Conservation (phyloP, 2,113 vertebrate genomes). For the Chrysochloris asiatica region DNA sequence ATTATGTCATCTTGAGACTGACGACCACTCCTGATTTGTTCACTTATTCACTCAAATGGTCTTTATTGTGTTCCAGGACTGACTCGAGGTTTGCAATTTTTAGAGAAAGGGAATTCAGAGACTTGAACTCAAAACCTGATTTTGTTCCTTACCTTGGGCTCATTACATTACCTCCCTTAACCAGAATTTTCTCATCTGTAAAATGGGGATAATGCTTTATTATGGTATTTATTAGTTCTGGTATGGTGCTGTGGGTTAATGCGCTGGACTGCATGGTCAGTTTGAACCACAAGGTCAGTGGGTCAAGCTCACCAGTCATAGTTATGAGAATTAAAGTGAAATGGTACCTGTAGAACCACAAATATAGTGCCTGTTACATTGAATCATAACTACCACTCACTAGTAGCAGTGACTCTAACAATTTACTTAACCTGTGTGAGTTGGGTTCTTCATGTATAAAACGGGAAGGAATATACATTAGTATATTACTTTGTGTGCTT, state of each 20-base stretch:
- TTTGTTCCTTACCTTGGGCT: background rate
- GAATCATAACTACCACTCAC: background rate
- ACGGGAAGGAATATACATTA: background rate
- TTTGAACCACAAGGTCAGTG: no score
- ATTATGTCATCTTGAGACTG: constrained; percentile 43
- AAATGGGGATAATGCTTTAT: background rate
- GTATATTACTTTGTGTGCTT: background rate
- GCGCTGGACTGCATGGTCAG: no score
- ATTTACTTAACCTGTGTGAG: background rate
- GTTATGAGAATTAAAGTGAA: background rate
- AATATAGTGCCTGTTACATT: background rate
- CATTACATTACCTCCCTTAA: background rate
- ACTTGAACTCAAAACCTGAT: background rate
- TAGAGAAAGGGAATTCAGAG: constrained; percentile 30
- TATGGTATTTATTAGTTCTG: no score
- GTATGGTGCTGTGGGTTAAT: no score
- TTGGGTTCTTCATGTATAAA: background rate
- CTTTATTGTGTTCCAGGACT: background rate
- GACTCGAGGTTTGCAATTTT: background rate
- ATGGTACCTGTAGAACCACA: background rate
- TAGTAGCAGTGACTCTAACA: background rate
- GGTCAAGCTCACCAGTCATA: no score
- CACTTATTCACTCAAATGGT: constrained; percentile 19
- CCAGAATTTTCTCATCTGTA: background rate
- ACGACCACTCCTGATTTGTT: background rate